phyloP scores from a whole-genome alignment of 2,888 invertebrate genomes.

The Drosophila phalerata region DNA sequence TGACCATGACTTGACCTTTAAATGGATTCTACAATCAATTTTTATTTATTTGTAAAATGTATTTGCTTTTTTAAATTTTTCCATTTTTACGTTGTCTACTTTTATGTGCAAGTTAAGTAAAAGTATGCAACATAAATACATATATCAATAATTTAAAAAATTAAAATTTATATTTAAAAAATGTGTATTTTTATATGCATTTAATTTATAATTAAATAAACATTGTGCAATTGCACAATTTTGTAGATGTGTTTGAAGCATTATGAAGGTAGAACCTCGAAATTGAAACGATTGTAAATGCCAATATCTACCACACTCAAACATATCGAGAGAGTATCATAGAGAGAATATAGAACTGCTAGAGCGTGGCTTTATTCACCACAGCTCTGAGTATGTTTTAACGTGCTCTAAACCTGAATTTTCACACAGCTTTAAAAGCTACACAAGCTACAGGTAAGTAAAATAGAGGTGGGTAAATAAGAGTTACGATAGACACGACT shows the following conservation, averaged over 20 bases:
- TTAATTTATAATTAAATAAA: neutral
- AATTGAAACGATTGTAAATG: neutral
- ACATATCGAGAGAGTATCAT: slow-evolving; percentile 7
- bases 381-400: slow-evolving; percentile 12
- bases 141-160: neutral
- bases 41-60: neutral
- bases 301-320: slow-evolving; percentile 26
- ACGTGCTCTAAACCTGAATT: slow-evolving; percentile 51
- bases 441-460: slow-evolving; percentile 7
- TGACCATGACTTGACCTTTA: slow-evolving; percentile 1
- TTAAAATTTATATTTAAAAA: neutral
- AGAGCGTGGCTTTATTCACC: slow-evolving; percentile 19
- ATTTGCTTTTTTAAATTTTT: neutral
- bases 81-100: slow-evolving; percentile 10
- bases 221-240: neutral
- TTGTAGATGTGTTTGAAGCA: neutral
- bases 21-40: neutral
- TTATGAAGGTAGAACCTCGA: slow-evolving; percentile 5
- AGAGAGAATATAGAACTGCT: neutral
- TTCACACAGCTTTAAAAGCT: slow-evolving; percentile 20
- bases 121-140: slow-evolving; percentile 28
- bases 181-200: neutral
- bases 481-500: slow-evolving; percentile 4
- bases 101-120: slow-evolving; percentile 11
- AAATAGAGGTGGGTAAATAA: slow-evolving; percentile 21